A percentile compares a stretch with the other conserved stretches of the same genome.
These are phyloP conservation scores for Drosophila greeni DNA, from an alignment of 2,888 invertebrate species.

Conservation along the genomic window DNA sequence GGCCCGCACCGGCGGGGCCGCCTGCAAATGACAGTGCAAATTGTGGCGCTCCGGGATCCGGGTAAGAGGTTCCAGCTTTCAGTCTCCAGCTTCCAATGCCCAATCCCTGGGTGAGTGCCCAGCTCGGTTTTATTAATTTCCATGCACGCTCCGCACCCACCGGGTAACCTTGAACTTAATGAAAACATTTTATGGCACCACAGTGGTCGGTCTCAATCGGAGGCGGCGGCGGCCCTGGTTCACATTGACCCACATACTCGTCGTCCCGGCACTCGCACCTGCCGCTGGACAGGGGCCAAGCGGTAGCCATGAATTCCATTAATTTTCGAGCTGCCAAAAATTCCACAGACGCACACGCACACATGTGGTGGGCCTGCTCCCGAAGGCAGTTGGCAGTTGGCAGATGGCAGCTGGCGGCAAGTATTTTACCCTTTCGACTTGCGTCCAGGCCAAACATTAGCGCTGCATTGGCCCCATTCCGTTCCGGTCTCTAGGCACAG, in stretches of 20 bases:
- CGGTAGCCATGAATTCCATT: conserved; percentile 73
- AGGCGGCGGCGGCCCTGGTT: conserved; percentile 14
- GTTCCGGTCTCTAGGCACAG: conserved; percentile 45
- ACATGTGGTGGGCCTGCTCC: conserved; percentile 14
- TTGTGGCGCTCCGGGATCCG: conserved; percentile 33
- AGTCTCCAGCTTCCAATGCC: conserved; percentile 8
- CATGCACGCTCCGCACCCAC: conserved; percentile 41
- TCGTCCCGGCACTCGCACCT: conserved; percentile 23
- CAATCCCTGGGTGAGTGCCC: conserved; percentile 12
- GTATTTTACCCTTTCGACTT: conserved; percentile 69
- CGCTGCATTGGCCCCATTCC: conserved; percentile 59
- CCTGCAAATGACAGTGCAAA: conserved; percentile 61
- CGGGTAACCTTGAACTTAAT: conserved; percentile 72
- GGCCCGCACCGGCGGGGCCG: conserved; percentile 4
- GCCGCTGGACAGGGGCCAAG: conserved; percentile 64
- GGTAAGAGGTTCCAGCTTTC: conserved; percentile 4
- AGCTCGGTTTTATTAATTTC: conserved; percentile 58
- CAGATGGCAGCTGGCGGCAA: conserved; percentile 51
- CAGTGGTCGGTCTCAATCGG: conserved; percentile 38
- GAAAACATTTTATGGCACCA: conserved; percentile 68
- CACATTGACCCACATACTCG: conserved; percentile 64
- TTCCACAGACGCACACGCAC: conserved; percentile 43
- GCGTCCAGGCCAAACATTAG: conserved; percentile 57
- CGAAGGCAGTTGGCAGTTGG: conserved; percentile 40
- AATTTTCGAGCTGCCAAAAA: conserved; percentile 71